phyloP scores from a whole-genome alignment of 2,797 vertebrate species.

The Sebastes iracundus region DNA sequence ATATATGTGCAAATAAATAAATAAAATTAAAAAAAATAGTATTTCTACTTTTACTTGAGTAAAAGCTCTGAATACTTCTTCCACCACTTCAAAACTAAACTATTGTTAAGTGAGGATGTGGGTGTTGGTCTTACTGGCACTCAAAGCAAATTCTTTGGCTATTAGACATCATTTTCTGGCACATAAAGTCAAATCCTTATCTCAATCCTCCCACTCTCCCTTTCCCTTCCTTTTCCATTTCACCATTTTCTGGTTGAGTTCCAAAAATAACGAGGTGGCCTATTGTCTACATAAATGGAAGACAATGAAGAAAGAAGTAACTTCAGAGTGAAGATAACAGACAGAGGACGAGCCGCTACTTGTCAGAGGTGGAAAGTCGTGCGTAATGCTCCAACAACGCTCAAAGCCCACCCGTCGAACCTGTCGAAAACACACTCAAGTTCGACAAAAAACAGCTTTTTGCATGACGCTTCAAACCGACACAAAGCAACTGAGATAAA shows the following conservation, averaged over 20 bases:
- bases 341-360: neutral
- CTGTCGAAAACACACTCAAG: neutral
- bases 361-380: neutral
- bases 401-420: neutral
- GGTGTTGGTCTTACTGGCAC: constrained; percentile 62
- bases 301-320: neutral
- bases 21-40: no score
- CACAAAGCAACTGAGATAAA: no score
- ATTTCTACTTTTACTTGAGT: neutral
- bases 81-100: constrained; percentile 4
- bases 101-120: constrained; percentile 29
- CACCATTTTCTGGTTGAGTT: neutral
- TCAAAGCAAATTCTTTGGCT: constrained; percentile 52
- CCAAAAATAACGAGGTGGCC: neutral
- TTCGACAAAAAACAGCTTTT: neutral
- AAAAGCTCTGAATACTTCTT: neutral
- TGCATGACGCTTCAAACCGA: no score
- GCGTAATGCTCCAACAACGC: neutral
- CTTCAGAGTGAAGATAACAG: no score
- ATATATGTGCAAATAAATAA: no score
- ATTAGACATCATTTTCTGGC: constrained; percentile 31
- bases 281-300: fast-evolving
- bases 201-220: neutral
- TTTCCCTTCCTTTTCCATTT: neutral
- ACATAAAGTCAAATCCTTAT: constrained; percentile 16